Evolutionary conservation across 2,797 vertebrate genomes (phyloP).

Genomic region (Allochrocebus solatus): DNA sequence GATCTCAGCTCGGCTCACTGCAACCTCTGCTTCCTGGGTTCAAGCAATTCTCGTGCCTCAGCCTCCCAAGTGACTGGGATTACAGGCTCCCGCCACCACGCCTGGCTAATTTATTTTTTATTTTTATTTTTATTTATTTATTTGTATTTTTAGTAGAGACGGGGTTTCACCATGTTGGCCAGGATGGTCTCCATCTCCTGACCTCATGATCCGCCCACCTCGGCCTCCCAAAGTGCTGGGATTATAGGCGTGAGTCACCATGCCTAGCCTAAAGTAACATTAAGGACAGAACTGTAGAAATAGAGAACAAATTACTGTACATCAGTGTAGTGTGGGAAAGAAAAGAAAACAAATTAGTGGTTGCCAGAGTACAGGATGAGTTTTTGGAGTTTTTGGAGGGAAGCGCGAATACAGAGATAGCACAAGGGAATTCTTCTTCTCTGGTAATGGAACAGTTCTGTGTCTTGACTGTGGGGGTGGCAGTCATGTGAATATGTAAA

Average conservation of each 20-base stretch:
- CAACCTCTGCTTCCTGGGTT: background rate
- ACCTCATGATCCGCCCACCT: background rate
- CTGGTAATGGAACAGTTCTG: background rate
- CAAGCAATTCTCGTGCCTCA: background rate
- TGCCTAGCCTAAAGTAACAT: background rate
- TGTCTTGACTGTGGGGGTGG: background rate
- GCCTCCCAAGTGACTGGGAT: background rate
- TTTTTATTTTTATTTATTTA: background rate
- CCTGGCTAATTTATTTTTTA: background rate
- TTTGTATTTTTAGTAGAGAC: background rate
- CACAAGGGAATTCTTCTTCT: background rate
- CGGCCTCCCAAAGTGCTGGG: background rate
- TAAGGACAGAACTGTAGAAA: background rate
- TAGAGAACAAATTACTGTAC: background rate
- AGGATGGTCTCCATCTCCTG: background rate
- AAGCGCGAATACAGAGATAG: background rate
- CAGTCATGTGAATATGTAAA: rapidly evolving
- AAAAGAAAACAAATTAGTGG: background rate
- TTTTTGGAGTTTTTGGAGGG: background rate
- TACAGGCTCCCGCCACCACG: background rate
- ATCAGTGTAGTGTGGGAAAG: background rate
- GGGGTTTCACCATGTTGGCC: background rate
- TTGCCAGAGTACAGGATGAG: background rate
- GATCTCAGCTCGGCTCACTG: background rate
- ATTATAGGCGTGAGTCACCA: background rate